Percentiles rank a stretch among this genome's conserved stretches.
These are phyloP conservation scores for Halisarca cf. caerulea DNA, from an alignment of 37 sponge, comb jelly and placozoan genomes.

Conservation along the genomic window DNA sequence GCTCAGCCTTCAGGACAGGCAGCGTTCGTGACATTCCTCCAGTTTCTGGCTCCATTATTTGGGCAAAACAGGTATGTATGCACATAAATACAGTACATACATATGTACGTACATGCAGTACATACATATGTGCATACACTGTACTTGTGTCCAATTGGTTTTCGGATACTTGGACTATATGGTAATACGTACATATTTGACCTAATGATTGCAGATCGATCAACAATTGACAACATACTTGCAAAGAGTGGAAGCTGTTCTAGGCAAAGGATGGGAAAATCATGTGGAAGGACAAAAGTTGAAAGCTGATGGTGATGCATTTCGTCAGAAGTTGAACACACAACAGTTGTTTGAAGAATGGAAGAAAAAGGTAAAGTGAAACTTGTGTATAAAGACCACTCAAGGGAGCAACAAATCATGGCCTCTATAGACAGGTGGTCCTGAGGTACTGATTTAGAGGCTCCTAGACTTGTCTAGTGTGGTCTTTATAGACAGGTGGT, in stretches of 20 bases:
- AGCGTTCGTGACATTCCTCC: constrained; percentile 89
- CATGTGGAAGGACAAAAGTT: constrained; percentile 95
- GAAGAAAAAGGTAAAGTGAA: constrained; percentile 23
- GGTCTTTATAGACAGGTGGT: no score
- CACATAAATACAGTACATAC: no score
- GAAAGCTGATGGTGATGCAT: constrained; percentile 94
- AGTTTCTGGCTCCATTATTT: constrained; percentile 96
- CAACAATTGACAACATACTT: constrained; percentile 89
- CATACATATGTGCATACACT: no score
- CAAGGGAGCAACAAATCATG: no score
- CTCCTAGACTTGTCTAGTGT: not conserved
- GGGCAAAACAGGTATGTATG: constrained; percentile 92
- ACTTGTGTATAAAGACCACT: no score
- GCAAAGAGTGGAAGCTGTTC: constrained; percentile 91
- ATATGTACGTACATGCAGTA: no score
- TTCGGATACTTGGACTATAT: no score
- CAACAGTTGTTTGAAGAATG: constrained; percentile 83
- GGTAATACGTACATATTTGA: no score
- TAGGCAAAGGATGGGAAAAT: constrained; percentile 92
- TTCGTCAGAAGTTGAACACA: constrained; percentile 93
- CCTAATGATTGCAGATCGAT: constrained; percentile 67
- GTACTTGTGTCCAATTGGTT: no score
- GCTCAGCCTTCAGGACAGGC: constrained; percentile 75
- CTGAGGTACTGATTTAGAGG: not conserved
- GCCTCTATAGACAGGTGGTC: no score